phyloP scores from a whole-genome alignment of 2,797 vertebrate species.

The Hoplostethus mediterraneus region DNA sequence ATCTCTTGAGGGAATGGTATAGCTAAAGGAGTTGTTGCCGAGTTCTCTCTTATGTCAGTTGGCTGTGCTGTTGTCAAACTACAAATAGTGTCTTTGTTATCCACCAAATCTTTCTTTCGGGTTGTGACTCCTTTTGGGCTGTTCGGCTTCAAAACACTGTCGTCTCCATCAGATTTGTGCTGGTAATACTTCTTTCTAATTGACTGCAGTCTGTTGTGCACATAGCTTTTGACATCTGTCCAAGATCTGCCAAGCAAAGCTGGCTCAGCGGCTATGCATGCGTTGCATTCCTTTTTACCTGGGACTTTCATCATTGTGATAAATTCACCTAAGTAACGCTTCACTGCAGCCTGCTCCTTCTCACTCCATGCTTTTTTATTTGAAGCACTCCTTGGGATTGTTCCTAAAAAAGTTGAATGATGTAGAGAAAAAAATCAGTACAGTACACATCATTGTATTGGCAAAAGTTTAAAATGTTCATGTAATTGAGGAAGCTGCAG shows the following conservation, averaged over 20 bases:
- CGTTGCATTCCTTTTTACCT: slow-evolving; percentile 82
- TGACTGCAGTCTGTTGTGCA: slow-evolving; percentile 81
- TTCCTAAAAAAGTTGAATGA: slow-evolving; percentile 60
- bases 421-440: slow-evolving; percentile 10
- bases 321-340: slow-evolving; percentile 71
- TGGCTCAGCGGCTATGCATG: slow-evolving; percentile 80
- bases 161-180: slow-evolving; percentile 42
- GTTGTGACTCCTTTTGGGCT: slow-evolving; percentile 38
- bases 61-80: slow-evolving; percentile 62
- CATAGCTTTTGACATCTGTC: slow-evolving; percentile 82
- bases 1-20: slow-evolving; percentile 63
- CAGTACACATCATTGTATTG: not conserved
- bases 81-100: slow-evolving; percentile 41
- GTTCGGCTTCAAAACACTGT: slow-evolving; percentile 53
- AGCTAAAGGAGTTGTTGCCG: slow-evolving; percentile 17
- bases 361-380: slow-evolving; percentile 80
- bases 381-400: slow-evolving; percentile 49
- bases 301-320: slow-evolving; percentile 78
- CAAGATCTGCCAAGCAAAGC: slow-evolving; percentile 77
- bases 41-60: slow-evolving; percentile 63
- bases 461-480: not conserved
- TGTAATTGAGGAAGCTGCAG: not conserved
- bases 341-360: slow-evolving; percentile 78
- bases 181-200: slow-evolving; percentile 72
- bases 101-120: slow-evolving; percentile 52